Conservation (phyloP, 2,888 invertebrate genomes). For the Drosophila atroscutellata region DNA sequence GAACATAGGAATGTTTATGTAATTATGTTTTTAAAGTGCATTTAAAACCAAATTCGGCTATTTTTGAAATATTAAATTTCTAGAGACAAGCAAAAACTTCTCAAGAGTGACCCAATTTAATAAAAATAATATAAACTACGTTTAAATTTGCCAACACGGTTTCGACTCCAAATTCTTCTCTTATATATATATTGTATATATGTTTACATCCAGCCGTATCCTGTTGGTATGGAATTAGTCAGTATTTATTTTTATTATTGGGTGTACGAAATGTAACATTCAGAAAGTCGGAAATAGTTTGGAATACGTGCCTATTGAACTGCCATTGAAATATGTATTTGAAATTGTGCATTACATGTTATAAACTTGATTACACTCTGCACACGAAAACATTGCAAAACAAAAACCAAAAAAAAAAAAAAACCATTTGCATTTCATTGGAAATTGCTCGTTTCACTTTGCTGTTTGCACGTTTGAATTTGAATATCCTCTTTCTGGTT, state of each 20-base stretch:
- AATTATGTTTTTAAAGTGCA: too few species aligned
- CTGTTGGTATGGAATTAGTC: not conserved
- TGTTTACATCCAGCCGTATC: too few species aligned
- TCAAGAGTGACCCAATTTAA: too few species aligned
- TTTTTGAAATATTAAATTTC: too few species aligned
- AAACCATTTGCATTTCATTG: slow-evolving; percentile 25
- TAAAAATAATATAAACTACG: too few species aligned
- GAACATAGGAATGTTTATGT: too few species aligned
- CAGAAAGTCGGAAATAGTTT: not conserved
- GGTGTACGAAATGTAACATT: not conserved
- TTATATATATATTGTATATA: too few species aligned
- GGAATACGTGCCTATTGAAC: slow-evolving; percentile 5
- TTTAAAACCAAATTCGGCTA: too few species aligned
- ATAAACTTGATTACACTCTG: slow-evolving; percentile 11
- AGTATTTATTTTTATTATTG: not conserved
- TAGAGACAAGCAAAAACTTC: too few species aligned
- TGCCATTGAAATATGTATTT: not conserved
- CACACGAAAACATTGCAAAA: not conserved
- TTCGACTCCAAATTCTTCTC: too few species aligned
- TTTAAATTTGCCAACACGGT: too few species aligned
- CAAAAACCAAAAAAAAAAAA: not conserved
- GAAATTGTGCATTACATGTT: not conserved
- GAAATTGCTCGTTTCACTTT: slow-evolving; percentile 24
- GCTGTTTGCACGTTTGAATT: slow-evolving; percentile 1
- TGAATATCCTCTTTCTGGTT: slow-evolving; percentile 1